A percentile compares a stretch with the other conserved stretches of the same genome.
Conservation (phyloP, 2,797 vertebrate species). For the Holocentrus rufus region DNA sequence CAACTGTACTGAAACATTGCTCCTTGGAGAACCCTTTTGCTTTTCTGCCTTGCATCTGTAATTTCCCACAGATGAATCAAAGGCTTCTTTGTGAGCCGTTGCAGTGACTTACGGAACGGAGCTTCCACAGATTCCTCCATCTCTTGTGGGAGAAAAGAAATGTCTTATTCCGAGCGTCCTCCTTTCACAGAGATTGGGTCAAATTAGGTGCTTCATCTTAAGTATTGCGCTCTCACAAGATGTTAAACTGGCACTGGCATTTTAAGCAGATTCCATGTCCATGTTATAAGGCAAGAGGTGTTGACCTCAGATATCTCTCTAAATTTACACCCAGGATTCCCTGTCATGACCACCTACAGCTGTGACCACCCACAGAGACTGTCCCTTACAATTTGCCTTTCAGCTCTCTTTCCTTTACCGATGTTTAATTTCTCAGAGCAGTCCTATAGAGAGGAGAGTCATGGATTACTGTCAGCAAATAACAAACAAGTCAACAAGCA, state of each 20-base stretch:
- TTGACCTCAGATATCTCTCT: slow-evolving; percentile 55
- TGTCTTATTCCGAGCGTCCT: slow-evolving; percentile 7
- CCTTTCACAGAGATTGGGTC: neutral
- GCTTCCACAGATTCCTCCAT: slow-evolving; percentile 10
- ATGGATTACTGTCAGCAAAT: neutral
- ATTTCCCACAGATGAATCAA: slow-evolving; percentile 25
- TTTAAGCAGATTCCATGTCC: slow-evolving; percentile 24
- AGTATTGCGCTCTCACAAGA: neutral
- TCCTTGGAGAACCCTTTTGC: neutral
- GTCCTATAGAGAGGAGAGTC: neutral
- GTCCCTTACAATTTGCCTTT: slow-evolving; percentile 27
- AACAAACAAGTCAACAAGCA: slow-evolving; percentile 10
- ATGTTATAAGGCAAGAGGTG: slow-evolving; percentile 35
- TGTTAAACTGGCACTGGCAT: neutral
- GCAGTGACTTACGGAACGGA: slow-evolving; percentile 9
- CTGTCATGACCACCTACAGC: slow-evolving; percentile 46
- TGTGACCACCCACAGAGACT: slow-evolving; percentile 61
- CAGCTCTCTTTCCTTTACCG: neutral
- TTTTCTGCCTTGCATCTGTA: neutral
- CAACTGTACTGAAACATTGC: slow-evolving; percentile 9
- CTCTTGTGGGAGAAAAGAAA: neutral
- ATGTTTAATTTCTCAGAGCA: neutral
- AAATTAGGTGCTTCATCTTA: slow-evolving; percentile 4
- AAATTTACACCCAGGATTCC: slow-evolving; percentile 56
- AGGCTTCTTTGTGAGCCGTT: slow-evolving; percentile 13